Conservation (phyloP, 2,888 invertebrate genomes). For the Xestia c-nigrum region DNA sequence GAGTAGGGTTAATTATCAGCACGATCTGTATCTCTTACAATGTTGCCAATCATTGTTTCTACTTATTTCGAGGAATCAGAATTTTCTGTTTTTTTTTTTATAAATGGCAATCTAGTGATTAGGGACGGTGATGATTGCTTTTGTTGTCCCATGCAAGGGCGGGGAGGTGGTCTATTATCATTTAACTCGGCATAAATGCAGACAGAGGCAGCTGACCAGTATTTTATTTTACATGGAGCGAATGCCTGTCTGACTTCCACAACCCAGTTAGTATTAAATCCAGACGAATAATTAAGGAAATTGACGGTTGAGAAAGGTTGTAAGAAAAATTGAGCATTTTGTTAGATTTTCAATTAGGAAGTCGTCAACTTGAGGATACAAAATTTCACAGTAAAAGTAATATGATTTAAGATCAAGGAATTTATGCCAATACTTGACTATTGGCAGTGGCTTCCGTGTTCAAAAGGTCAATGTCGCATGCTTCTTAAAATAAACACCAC, state of each 20-base stretch:
- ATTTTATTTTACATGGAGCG: too few relatives aligned
- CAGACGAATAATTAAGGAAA: background rate
- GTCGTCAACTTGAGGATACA: background rate
- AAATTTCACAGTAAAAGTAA: background rate
- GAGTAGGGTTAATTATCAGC: constrained; percentile 12
- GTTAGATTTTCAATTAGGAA: background rate
- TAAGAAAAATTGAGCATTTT: background rate
- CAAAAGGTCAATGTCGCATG: background rate
- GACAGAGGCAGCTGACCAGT: background rate
- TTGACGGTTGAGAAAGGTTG: too few relatives aligned
- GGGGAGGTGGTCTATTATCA: background rate
- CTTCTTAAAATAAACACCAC: background rate
- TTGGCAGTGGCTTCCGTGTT: background rate
- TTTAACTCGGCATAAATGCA: background rate
- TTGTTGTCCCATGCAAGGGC: background rate
- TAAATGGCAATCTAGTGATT: background rate
- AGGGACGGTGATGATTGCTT: background rate
- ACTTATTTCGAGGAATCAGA: constrained; percentile 1
- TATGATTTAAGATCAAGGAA: background rate
- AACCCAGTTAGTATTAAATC: background rate
- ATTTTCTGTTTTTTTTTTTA: background rate
- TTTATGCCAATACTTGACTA: background rate
- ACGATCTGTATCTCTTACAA: constrained; percentile 2
- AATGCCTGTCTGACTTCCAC: too few relatives aligned
- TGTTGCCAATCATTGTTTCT: constrained; percentile 27